These are phyloP conservation scores for Scaptomyza hsui DNA, from an alignment of 1,140 invertebrate genomes.

Conservation along the genomic window DNA sequence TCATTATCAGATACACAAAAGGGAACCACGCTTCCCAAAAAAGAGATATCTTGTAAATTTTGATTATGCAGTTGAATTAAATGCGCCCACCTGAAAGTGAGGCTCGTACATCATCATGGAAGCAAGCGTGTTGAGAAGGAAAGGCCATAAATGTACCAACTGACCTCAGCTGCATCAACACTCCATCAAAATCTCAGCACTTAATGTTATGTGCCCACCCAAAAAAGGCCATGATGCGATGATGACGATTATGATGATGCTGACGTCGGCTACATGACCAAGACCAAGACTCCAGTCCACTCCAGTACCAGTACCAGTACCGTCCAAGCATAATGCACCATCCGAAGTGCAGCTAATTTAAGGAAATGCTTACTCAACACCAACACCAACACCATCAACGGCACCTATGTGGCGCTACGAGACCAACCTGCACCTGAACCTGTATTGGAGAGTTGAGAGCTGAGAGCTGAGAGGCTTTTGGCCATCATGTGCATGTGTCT, in stretches of 20 bases:
- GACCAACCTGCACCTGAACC: slow-evolving; percentile 6
- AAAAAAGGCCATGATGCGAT: slow-evolving; percentile 72
- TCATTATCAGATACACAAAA: slow-evolving; percentile 12
- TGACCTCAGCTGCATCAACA: slow-evolving; percentile 71
- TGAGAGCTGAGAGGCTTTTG: slow-evolving; percentile 1
- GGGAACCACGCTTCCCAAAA: not conserved
- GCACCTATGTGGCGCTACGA: slow-evolving; percentile 27
- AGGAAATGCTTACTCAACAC: slow-evolving; percentile 73
- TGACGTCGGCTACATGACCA: slow-evolving; percentile 29
- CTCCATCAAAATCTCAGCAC: slow-evolving; percentile 75
- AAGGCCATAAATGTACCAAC: slow-evolving; percentile 60
- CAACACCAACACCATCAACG: slow-evolving; percentile 27
- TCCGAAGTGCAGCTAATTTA: slow-evolving; percentile 79
- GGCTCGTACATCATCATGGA: slow-evolving; percentile 62
- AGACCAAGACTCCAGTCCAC: slow-evolving; percentile 5
- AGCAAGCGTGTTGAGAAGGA: slow-evolving; percentile 15
- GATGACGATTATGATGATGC: slow-evolving; percentile 25
- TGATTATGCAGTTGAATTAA: slow-evolving; percentile 61
- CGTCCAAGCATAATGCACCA: slow-evolving; percentile 55
- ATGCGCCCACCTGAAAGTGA: slow-evolving; percentile 67
- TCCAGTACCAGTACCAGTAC: not conserved
- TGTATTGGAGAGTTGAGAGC: slow-evolving; percentile 1
- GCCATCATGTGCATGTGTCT: slow-evolving; percentile 22
- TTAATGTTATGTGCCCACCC: slow-evolving; percentile 71
- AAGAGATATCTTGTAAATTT: slow-evolving; percentile 48